Evolutionary conservation across 1,140 invertebrate genomes (phyloP).

Genomic region (Platyscapa corneri): DNA sequence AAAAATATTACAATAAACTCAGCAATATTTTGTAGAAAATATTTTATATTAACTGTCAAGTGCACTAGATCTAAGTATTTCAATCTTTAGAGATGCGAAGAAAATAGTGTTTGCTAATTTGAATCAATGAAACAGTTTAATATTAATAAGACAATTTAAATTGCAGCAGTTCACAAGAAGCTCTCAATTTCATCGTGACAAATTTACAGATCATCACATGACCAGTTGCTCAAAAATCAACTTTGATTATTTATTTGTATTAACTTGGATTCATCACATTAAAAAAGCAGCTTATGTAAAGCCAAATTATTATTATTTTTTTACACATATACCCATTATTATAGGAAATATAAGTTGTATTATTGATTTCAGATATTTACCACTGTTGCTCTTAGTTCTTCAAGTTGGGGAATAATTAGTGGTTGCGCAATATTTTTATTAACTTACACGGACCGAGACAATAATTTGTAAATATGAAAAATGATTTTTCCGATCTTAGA

Average conservation of each 20-base stretch:
- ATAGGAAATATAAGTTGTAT: not conserved
- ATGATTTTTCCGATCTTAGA: not conserved
- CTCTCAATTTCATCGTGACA: not conserved
- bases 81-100: no score
- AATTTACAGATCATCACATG: not conserved
- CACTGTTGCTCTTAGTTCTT: slow-evolving; percentile 18
- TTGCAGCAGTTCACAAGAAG: slow-evolving; percentile 3
- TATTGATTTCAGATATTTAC: slow-evolving; percentile 13
- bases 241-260: not conserved
- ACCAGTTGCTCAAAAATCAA: slow-evolving; percentile 8
- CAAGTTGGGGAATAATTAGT: slow-evolving; percentile 28
- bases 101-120: no score
- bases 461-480: slow-evolving; percentile 23
- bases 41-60: no score
- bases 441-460: slow-evolving; percentile 22
- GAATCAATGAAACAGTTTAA: no score
- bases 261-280: not conserved
- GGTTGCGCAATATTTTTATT: slow-evolving; percentile 29
- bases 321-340: no score
- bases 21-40: no score
- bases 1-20: no score
- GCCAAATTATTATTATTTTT: not conserved
- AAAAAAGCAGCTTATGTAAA: not conserved
- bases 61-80: no score
- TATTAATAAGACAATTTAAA: no score